Conservation (phyloP, 2,113 vertebrate genomes). For the Egretta garzetta region DNA sequence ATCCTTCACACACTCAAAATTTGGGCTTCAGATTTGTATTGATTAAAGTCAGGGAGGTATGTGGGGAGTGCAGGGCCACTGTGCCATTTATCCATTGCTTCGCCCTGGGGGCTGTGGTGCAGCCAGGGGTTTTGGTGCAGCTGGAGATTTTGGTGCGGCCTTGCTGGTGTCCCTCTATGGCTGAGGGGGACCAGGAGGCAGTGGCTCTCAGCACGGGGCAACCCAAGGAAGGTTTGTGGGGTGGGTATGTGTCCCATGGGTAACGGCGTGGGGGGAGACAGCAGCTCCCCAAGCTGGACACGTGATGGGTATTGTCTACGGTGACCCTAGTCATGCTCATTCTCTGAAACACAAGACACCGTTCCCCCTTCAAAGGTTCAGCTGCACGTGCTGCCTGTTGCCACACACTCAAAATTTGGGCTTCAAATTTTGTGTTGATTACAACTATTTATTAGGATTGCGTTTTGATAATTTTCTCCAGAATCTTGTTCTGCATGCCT, state of each 20-base stretch:
- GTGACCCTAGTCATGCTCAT: fast-evolving
- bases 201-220: fast-evolving
- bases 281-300: fast-evolving
- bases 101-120: fast-evolving
- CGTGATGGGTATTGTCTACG: fast-evolving
- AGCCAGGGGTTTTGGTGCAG: background rate
- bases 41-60: background rate
- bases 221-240: background rate
- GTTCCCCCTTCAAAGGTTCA: background rate
- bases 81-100: background rate
- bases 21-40: background rate
- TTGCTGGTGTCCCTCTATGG: background rate
- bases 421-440: background rate
- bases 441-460: background rate
- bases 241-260: background rate
- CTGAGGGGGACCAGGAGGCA: background rate
- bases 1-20: background rate
- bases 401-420: background rate
- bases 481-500: background rate
- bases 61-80: background rate
- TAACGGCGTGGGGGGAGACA: fast-evolving
- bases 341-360: background rate
- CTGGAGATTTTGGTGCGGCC: background rate
- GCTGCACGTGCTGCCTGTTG: fast-evolving
- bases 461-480: background rate